phyloP scores from a whole-genome alignment of 2,888 invertebrate species.

The Allacma fusca region DNA sequence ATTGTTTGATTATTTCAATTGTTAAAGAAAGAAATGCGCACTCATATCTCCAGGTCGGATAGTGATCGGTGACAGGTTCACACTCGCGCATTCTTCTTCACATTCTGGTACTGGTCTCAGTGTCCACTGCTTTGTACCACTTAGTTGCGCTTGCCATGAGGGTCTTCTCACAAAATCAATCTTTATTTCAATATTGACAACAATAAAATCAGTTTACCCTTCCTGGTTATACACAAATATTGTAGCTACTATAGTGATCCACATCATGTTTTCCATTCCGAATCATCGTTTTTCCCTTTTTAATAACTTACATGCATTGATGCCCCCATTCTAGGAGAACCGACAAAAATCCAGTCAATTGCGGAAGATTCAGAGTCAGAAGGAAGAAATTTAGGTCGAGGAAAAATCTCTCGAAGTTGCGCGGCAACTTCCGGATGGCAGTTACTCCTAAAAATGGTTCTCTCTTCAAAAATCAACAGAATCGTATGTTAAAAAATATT shows the following conservation, averaged over 20 bases:
- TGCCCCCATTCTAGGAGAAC: constrained; percentile 83
- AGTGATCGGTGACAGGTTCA: too few species aligned
- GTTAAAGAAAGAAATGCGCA: constrained; percentile 67
- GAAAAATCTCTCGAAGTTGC: constrained; percentile 78
- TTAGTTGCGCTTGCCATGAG: constrained; percentile 93
- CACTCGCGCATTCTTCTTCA: constrained; percentile 73
- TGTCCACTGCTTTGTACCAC: constrained; percentile 85
- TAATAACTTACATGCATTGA: constrained; percentile 88
- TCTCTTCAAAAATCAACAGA: too few species aligned
- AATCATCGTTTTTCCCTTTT: too few species aligned
- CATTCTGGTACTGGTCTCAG: constrained; percentile 89
- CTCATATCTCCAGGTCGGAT: constrained; percentile 87
- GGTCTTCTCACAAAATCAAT: constrained; percentile 88
- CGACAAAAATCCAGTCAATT: constrained; percentile 91
- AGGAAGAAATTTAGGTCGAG: constrained; percentile 84
- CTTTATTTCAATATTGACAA: too few species aligned
- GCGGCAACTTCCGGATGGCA: constrained; percentile 82
- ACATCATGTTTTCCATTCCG: too few species aligned
- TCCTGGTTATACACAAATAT: too few species aligned
- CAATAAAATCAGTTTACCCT: too few species aligned
- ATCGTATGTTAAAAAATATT: too few species aligned
- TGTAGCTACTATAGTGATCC: too few species aligned
- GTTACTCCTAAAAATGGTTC: constrained; percentile 82
- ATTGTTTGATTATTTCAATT: neutral
- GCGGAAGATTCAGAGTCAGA: constrained; percentile 86